phyloP scores from a whole-genome alignment of 2,113 vertebrate genomes.

The Felis catus region F.catus_Fca126_mat1.0 CM031420.1:43047501-43048000 shows the following conservation, averaged over 20 bases:
- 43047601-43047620: neutral
- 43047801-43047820: neutral
- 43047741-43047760: neutral
- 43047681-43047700: neutral
- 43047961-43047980: neutral
- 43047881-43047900: neutral
- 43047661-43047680: neutral
- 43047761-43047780: neutral
- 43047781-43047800: slow-evolving; percentile 33
- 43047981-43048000: neutral
- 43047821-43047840: slow-evolving; percentile 2
- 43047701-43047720: neutral
- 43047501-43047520: neutral
- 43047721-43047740: neutral
- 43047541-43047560: neutral
- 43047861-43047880: slow-evolving; percentile 43
- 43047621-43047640: neutral
- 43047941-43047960: neutral
- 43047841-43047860: neutral
- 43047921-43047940: slow-evolving; percentile 28
- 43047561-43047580: neutral
- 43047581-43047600: neutral
- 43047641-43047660: neutral
- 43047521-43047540: neutral
- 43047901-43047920: neutral